Percentiles rank a stretch among this genome's conserved stretches.
phyloP scores from a whole-genome alignment of 2,113 vertebrate genomes.

The Egretta garzetta region DNA sequence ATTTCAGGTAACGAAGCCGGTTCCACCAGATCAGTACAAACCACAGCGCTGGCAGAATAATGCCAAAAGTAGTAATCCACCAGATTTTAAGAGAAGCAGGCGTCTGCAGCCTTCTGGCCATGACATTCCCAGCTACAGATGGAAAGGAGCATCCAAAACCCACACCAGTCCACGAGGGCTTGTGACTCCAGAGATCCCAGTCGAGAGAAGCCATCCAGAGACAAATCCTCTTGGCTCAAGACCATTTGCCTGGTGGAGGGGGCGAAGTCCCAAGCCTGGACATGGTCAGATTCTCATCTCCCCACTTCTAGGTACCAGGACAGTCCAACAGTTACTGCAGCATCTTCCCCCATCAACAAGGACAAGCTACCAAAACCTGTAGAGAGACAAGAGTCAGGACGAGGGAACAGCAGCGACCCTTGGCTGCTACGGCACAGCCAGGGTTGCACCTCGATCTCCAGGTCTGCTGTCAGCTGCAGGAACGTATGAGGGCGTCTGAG shows the following conservation, averaged over 20 bases:
- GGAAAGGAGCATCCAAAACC: background rate
- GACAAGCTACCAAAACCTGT: background rate
- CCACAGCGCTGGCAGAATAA: background rate
- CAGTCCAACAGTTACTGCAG: background rate
- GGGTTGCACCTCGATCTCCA: background rate
- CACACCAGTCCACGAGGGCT: background rate
- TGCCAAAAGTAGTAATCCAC: background rate
- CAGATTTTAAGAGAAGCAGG: background rate
- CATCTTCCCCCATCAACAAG: accelerated
- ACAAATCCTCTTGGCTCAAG: background rate
- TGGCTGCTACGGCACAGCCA: background rate
- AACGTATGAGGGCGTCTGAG: background rate
- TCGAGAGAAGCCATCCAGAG: background rate
- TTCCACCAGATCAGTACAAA: background rate
- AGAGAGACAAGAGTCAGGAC: background rate
- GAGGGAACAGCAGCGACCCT: background rate
- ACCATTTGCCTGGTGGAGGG: background rate
- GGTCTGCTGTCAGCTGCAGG: background rate
- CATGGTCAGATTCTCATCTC: accelerated
- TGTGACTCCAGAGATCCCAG: background rate
- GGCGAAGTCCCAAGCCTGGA: background rate
- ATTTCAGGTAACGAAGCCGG: accelerated
- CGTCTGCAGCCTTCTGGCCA: background rate
- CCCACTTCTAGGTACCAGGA: accelerated
- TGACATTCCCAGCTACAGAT: background rate